A percentile compares a stretch with the other conserved stretches of the same genome.
phyloP scores from a whole-genome alignment of 2,888 invertebrate species.

The Amphipyra berbera region DNA sequence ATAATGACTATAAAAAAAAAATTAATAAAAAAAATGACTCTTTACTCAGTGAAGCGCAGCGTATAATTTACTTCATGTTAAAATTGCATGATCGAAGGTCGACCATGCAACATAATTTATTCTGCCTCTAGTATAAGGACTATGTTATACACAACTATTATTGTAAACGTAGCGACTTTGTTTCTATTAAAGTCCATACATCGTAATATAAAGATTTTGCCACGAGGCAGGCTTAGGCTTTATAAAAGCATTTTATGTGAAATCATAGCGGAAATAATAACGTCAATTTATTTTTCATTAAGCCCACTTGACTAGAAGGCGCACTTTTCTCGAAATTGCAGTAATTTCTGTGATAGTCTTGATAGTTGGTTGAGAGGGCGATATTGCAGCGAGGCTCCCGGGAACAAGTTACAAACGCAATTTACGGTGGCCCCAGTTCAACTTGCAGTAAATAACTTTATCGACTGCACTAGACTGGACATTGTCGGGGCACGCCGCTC shows the following conservation, averaged over 20 bases:
- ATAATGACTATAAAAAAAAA: too few species aligned
- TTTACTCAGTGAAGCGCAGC: too few species aligned
- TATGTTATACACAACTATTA: too few species aligned
- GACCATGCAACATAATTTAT: too few species aligned
- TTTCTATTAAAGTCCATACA: too few species aligned
- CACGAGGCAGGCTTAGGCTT: slow-evolving; percentile 2
- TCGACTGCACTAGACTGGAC: slow-evolving; percentile 73
- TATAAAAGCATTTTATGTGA: slow-evolving; percentile 5
- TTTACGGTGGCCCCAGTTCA: slow-evolving; percentile 78
- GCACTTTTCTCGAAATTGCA: slow-evolving; percentile 49
- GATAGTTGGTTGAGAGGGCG: slow-evolving; percentile 60
- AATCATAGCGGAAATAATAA: slow-evolving; percentile 21
- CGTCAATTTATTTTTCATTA: slow-evolving; percentile 42
- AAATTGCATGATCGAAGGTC: too few species aligned
- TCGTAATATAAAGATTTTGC: background rate
- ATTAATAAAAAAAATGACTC: too few species aligned
- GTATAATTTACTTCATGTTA: too few species aligned
- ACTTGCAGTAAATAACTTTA: slow-evolving; percentile 82
- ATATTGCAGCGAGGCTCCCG: slow-evolving; percentile 73
- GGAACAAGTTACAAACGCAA: slow-evolving; percentile 81
- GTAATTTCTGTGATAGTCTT: slow-evolving; percentile 54
- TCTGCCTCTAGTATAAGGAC: too few species aligned
- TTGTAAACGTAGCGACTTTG: too few species aligned
- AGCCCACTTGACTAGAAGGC: slow-evolving; percentile 15
- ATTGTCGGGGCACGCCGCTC: slow-evolving; percentile 50